Conservation (phyloP, 2,113 vertebrate species). For the Lepisosteus oculatus region DNA sequence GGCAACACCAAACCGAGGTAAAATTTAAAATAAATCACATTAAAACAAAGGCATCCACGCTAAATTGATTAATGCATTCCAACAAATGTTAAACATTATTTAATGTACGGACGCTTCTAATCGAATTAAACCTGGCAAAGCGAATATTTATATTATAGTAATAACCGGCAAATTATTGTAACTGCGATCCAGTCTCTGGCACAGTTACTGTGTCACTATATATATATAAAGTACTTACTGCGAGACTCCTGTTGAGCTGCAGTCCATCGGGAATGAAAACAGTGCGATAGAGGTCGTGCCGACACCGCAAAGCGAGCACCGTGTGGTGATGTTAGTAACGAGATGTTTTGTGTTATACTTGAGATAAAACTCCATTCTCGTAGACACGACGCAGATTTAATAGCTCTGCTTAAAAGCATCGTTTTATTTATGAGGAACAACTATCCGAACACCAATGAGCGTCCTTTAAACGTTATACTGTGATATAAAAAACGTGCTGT, state of each 20-base stretch:
- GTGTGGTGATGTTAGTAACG: conserved; percentile 1
- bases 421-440: conserved; percentile 3
- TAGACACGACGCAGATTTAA: conserved; percentile 36
- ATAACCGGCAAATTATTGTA: too few relatives aligned
- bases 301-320: conserved; percentile 23
- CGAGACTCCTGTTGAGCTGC: background rate
- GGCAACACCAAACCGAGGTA: too few relatives aligned
- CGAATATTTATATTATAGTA: too few relatives aligned
- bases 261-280: background rate
- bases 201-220: too few relatives aligned
- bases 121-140: too few relatives aligned
- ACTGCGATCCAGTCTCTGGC: too few relatives aligned
- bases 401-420: conserved; percentile 37
- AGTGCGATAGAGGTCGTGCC: conserved; percentile 16
- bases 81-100: too few relatives aligned
- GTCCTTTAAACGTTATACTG: background rate
- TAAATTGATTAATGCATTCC: too few relatives aligned
- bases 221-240: too few relatives aligned
- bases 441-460: background rate
- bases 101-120: too few relatives aligned
- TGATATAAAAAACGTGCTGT: background rate
- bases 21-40: too few relatives aligned
- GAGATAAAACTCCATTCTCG: conserved; percentile 37
- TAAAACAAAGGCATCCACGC: too few relatives aligned
- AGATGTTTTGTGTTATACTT: conserved; percentile 9